Conservation (phyloP, 2,888 invertebrate species). For the Lapara coniferarum region DNA sequence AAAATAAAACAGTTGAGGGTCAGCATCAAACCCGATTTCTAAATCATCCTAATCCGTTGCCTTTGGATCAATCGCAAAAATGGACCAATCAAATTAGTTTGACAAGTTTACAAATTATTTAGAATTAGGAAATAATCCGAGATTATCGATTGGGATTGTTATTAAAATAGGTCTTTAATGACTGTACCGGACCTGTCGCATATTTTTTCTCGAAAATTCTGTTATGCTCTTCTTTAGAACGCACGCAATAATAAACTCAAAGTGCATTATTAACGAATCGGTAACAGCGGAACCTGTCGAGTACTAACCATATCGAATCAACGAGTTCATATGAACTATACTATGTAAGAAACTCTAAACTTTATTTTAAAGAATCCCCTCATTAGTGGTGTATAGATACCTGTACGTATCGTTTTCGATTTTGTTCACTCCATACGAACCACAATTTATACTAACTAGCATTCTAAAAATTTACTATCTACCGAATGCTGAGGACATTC, state of each 20-base stretch:
- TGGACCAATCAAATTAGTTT: too few relatives aligned
- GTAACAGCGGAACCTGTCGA: conserved; percentile 42
- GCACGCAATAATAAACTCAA: conserved; percentile 49
- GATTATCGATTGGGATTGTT: too few relatives aligned
- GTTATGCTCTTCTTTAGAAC: conserved; percentile 41
- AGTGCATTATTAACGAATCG: conserved; percentile 71
- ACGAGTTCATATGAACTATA: conserved; percentile 24
- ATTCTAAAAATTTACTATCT: conserved; percentile 83
- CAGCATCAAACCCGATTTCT: too few relatives aligned
- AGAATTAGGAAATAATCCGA: too few relatives aligned
- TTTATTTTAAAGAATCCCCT: conserved; percentile 13
- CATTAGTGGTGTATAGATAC: conserved; percentile 11
- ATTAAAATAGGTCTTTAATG: too few relatives aligned
- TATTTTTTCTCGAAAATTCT: too few relatives aligned
- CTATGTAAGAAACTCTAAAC: conserved; percentile 25
- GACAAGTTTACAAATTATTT: too few relatives aligned
- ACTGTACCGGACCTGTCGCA: too few relatives aligned
- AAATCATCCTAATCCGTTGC: too few relatives aligned
- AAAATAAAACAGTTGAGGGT: too few relatives aligned
- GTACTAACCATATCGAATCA: background rate
- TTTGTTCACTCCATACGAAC: conserved; percentile 57
- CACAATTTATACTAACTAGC: conserved; percentile 82
- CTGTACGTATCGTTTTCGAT: conserved; percentile 11
- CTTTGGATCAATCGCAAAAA: too few relatives aligned
- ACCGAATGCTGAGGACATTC: conserved; percentile 77